Evolutionary conservation across 2,113 vertebrate species (phyloP), one percentile per base, ranked within the genome.

Genomic region (Brachionichthys hirsutus): DNA sequence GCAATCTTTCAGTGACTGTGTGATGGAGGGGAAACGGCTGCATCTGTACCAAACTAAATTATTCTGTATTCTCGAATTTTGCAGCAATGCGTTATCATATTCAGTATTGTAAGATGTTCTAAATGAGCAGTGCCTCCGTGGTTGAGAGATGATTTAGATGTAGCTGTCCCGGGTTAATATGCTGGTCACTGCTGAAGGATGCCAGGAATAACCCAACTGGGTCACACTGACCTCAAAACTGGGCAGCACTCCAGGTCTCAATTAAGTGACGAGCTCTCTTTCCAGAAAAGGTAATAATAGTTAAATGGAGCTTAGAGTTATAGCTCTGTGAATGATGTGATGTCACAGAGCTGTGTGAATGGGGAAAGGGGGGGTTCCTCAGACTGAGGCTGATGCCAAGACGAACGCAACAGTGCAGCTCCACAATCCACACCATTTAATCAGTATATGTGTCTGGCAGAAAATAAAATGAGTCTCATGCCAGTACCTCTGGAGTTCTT

Each of bases 231-330:
- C 84, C 85, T 84, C 68, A 22, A 64, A 74, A 17, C 75, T 60
- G 72, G 82, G 81, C 84, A 70, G 13, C 0, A 12, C 35, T 85
- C 84, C 85, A 85, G 57, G 15, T 78, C 72, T 77, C 77, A 85
- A 83, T 86, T 80, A 83, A 72, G 59, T 51, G 68, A 77, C 63
- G 73, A 41, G 56, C 67, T 65, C 55, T 74, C 64, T 61, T 51
- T 65, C 77, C 72, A 83, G 64, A 85, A 85, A 87, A 85, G 75
- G 78, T 66, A 73, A 80, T 75, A 58, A 66, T 63, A 77, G 85
- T 74, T 61, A 65, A 82, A 85, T 81, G 47, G 62, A 15, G 15
- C 36, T 57, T 7, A 16, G 17, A 47, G 44, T n/a, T 41, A 80
- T 50, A 64, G 44, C 14, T 70, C 1, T 50, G n/a, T 59, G 17